A percentile compares a stretch with the other conserved stretches of the same genome.
Conservation (phyloP, 2,797 vertebrate genomes). For the Syndactyla subalaris region DNA sequence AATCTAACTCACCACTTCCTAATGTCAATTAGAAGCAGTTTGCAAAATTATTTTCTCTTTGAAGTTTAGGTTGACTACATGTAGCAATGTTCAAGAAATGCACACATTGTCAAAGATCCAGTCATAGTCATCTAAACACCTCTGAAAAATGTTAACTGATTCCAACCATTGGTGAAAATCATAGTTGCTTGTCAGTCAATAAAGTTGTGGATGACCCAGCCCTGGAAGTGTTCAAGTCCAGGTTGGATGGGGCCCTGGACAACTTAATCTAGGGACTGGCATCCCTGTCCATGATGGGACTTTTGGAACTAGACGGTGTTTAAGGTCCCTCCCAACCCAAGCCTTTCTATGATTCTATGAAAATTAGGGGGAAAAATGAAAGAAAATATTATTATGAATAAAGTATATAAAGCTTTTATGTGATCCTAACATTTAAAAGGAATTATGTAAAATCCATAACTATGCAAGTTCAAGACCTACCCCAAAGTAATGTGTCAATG, state of each 20-base stretch:
- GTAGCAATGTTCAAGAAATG: not conserved
- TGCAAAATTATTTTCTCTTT: not conserved
- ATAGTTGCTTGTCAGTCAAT: not conserved
- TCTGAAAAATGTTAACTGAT: not conserved
- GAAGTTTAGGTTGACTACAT: not conserved
- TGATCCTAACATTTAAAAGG: not conserved
- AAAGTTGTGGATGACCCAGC: not conserved
- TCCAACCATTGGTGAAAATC: not conserved
- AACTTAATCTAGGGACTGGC: not conserved
- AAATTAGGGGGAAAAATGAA: not conserved
- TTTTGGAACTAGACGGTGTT: not conserved
- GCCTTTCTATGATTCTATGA: not conserved
- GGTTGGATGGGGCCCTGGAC: not conserved
- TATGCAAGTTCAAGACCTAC: not conserved
- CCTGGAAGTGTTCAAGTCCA: not conserved
- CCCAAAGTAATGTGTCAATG: not conserved
- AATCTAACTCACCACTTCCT: not conserved
- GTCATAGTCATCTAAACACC: not conserved
- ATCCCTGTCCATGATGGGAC: not conserved
- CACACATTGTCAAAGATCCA: not conserved
- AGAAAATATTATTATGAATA: not conserved
- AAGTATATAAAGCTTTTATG: not conserved
- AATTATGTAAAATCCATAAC: not conserved
- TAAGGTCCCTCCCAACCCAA: not conserved
- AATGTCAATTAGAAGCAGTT: not conserved